A percentile compares a stretch with the other conserved stretches of the same genome.
Evolutionary conservation across 2,113 vertebrate species (phyloP).

Genomic region (Actenoides hombroni): DNA sequence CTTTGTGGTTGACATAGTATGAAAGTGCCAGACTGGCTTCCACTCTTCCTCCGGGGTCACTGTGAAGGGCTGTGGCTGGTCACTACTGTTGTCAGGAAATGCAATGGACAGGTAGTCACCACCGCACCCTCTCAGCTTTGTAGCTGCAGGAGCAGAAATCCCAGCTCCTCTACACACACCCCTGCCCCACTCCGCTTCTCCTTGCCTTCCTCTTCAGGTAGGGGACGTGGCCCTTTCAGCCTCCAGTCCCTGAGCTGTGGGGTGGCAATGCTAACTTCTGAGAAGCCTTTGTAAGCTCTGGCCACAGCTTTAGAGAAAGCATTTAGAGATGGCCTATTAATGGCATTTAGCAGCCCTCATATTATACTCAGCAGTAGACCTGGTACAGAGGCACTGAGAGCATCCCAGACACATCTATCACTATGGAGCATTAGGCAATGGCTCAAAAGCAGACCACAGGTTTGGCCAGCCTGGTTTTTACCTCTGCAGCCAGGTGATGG

Average conservation of each 20-base stretch:
- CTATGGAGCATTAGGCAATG: rapidly evolving
- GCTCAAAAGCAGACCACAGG: not conserved
- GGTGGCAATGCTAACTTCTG: not conserved
- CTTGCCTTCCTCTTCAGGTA: not conserved
- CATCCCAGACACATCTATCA: not conserved
- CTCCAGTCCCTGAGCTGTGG: not conserved
- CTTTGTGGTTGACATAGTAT: not conserved
- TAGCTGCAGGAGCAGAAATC: not conserved
- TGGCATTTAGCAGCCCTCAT: not conserved
- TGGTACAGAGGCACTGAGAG: not conserved
- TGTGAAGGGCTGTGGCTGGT: not conserved
- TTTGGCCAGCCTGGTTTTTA: not conserved
- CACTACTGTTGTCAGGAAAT: not conserved
- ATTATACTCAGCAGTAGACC: not conserved
- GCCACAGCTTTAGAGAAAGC: not conserved
- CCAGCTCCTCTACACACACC: not conserved
- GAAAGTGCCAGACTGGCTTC: not conserved
- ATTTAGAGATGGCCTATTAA: not conserved
- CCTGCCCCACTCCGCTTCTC: not conserved
- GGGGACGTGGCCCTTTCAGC: not conserved
- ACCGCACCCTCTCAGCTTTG: not conserved
- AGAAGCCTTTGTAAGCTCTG: not conserved
- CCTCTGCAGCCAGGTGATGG: not conserved
- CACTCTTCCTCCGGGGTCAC: not conserved
- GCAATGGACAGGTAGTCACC: not conserved